phyloP scores from a whole-genome alignment of 2,113 vertebrate species.

The Xiphorhynchus elegans region DNA sequence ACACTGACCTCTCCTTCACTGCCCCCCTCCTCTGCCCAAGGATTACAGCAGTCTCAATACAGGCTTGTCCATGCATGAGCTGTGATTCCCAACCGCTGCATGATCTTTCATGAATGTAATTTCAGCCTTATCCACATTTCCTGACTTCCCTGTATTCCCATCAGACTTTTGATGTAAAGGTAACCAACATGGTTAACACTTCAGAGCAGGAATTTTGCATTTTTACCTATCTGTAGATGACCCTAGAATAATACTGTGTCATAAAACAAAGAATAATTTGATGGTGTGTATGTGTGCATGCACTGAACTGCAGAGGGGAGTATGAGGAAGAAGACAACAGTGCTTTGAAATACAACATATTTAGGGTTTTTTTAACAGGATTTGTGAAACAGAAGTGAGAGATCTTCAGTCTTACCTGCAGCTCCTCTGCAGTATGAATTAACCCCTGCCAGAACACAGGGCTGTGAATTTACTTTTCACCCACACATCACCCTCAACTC shows the following conservation, averaged over 20 bases:
- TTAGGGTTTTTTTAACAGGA: not conserved
- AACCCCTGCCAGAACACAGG: not conserved
- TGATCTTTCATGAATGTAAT: slow-evolving; percentile 5
- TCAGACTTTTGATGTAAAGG: not conserved
- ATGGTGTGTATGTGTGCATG: not conserved
- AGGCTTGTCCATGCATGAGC: slow-evolving; percentile 8
- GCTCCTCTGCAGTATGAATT: not conserved
- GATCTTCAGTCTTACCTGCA: slow-evolving; percentile 20
- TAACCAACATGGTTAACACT: not conserved
- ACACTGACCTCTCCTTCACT: slow-evolving; percentile 38
- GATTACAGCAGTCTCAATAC: slow-evolving; percentile 39
- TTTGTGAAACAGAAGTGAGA: not conserved
- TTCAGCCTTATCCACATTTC: slow-evolving; percentile 41
- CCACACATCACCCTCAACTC: not conserved
- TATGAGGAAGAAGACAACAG: not conserved
- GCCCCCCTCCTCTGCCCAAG: slow-evolving; percentile 6
- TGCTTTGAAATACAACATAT: not conserved
- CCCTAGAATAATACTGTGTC: not conserved
- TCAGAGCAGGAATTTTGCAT: not conserved
- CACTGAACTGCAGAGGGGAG: not conserved
- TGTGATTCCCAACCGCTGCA: slow-evolving; percentile 28
- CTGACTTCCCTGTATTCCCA: slow-evolving; percentile 5
- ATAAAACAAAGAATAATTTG: not conserved
- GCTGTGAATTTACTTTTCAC: not conserved
- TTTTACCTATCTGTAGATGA: not conserved